Percentiles rank a stretch among this genome's conserved stretches.
Conservation (phyloP, 2,113 vertebrate genomes). For the Zosterops japonicus region DNA sequence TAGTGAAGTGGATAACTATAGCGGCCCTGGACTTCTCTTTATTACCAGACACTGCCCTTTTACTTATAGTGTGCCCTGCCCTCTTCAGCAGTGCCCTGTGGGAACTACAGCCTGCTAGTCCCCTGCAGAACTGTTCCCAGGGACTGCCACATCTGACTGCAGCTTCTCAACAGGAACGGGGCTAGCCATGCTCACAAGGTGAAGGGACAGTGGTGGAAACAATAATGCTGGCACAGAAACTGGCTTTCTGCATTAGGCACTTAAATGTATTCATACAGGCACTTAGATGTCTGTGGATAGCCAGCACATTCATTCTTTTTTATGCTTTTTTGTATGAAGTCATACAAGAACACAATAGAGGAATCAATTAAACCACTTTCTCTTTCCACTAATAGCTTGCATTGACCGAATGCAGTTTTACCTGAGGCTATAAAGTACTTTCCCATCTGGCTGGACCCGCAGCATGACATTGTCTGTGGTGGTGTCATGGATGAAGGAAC, state of each 20-base stretch:
- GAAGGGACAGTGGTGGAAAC: neutral
- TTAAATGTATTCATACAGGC: neutral
- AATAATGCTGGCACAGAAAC: neutral
- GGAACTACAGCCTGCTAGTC: neutral
- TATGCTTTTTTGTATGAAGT: neutral
- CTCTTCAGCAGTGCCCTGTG: neutral
- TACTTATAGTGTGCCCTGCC: neutral
- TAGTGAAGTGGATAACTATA: neutral
- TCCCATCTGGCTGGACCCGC: constrained; percentile 92
- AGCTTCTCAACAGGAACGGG: neutral
- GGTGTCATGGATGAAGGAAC: constrained; percentile 97
- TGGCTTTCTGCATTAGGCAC: neutral
- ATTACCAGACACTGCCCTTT: neutral
- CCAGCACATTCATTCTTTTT: neutral
- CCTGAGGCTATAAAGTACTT: constrained; percentile 97
- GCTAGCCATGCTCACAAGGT: rapidly evolving
- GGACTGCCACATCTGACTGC: neutral
- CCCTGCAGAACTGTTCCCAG: rapidly evolving
- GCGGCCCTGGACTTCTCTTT: neutral
- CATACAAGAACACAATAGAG: neutral
- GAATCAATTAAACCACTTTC: neutral
- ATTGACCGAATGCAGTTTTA: constrained; percentile 30
- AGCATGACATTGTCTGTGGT: constrained; percentile 98
- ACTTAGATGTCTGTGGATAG: neutral
- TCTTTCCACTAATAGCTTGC: neutral